Evolutionary conservation across 1,140 invertebrate species (phyloP), one percentile per base, ranked within the genome.

Genomic region (Drosophila melanica): DNA sequence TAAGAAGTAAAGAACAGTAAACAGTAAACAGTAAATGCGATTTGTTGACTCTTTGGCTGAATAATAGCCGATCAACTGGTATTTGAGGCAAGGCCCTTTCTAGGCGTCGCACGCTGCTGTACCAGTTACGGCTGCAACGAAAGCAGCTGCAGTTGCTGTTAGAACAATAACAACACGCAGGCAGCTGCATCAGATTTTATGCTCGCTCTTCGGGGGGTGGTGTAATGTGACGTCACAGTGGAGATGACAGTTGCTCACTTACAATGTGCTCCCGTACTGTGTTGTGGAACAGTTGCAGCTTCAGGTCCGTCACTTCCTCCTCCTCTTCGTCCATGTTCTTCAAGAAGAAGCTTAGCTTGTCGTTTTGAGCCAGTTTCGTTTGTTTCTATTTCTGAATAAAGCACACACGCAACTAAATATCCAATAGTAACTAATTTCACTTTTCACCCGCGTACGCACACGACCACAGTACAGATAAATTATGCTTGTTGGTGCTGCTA

Each of bases 181-280:
- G 66, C 63, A 41, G 55, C 48, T 60, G 50, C 65, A 53, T n/a
- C 41, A 41, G 62, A 65, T 65, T 50, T 42, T 11, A 7, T 6
- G 39, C 33, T 27, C 23, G 7, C 23, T 20, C 9, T 20, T 12
- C 18, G 30, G 37, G 51, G 65, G 57, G 44, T 68, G 66, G 51
- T 60, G 66, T 23, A 68, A 27, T 41, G 65, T 73, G 70, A 73
- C 64, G 70, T 67, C 64, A 73, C 33, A 62, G 4, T 54, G 41
- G 11, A 12, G 10, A 59, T 64, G 68, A n/a, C 33, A 18, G 10
- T 10, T 53, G 10, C 7, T 14, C 47, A 96, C 96, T 96, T 93
- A 98, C 97, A 85, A 98, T 97, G 93, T 98, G 96, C 92, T 98
- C 97, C 73, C 97, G 93, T 64, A 98, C 96, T 90, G 97, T 98